phyloP scores from a whole-genome alignment of 1,140 invertebrate genomes.

The Hyles euphorbiae region DNA sequence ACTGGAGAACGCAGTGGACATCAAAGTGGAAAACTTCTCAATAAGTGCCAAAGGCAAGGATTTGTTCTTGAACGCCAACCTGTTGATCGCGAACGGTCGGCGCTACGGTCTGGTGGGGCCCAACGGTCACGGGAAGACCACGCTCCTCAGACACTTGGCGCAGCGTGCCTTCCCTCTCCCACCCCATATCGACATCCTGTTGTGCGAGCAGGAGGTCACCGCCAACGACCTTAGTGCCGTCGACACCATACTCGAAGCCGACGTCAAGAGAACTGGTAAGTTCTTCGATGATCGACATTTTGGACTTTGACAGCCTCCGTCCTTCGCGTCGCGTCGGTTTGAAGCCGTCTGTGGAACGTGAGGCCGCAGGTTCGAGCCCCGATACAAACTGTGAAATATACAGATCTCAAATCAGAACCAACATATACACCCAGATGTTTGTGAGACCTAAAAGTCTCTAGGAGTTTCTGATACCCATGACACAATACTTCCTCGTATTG shows the following conservation, averaged over 20 bases:
- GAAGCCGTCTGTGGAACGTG: too few species aligned
- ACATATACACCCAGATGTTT: too few species aligned
- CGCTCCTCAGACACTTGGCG: constrained; percentile 93
- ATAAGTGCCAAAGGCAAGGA: constrained; percentile 98
- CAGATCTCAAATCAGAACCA: too few species aligned
- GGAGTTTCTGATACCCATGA: too few species aligned
- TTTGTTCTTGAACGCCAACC: constrained; percentile 96
- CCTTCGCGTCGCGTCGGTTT: too few species aligned
- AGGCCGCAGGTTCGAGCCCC: too few species aligned
- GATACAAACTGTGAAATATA: too few species aligned
- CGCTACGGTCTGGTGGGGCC: constrained; percentile 98
- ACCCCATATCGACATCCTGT: constrained; percentile 96
- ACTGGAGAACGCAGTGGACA: constrained; percentile 96
- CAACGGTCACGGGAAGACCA: constrained; percentile 99
- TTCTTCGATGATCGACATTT: not conserved
- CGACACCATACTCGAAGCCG: constrained; percentile 93
- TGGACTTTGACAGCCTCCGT: too few species aligned
- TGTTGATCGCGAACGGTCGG: constrained; percentile 94
- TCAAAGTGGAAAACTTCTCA: constrained; percentile 99
- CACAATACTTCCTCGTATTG: too few species aligned
- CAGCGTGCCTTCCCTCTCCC: constrained; percentile 94
- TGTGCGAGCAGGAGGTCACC: constrained; percentile 99
- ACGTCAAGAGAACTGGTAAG: constrained; percentile 87
- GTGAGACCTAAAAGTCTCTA: too few species aligned
- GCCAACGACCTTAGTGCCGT: constrained; percentile 94